phyloP scores from a whole-genome alignment of 2,113 vertebrate species.

The Mola mola region DNA sequence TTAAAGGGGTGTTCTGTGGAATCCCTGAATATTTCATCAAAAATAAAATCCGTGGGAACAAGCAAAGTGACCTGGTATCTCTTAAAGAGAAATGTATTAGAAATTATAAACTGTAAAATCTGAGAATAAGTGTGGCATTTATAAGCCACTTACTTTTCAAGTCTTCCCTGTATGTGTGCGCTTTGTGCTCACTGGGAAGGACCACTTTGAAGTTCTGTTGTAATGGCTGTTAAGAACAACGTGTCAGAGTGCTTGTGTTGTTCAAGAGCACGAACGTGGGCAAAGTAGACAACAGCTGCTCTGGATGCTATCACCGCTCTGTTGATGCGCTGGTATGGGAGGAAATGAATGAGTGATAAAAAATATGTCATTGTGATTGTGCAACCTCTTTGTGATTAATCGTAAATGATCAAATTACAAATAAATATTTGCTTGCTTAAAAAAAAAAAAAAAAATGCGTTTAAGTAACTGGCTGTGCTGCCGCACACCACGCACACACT shows the following conservation, averaged over 20 bases:
- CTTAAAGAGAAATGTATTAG: slow-evolving; percentile 3
- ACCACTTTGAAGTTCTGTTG: slow-evolving; percentile 79
- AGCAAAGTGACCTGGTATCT: slow-evolving; percentile 1
- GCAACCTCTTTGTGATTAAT: slow-evolving; percentile 47
- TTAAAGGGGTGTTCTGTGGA: neutral
- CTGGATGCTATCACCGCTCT: slow-evolving; percentile 1
- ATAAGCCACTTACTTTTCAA: too few relatives aligned
- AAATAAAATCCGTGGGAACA: neutral
- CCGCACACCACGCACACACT: too few relatives aligned
- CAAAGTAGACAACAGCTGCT: slow-evolving; percentile 37
- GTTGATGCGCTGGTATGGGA: slow-evolving; percentile 9
- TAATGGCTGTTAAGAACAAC: slow-evolving; percentile 75
- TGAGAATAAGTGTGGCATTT: too few relatives aligned
- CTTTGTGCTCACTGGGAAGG: slow-evolving; percentile 71
- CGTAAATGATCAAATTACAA: slow-evolving; percentile 65
- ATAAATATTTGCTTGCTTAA: too few relatives aligned
- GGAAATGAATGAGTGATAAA: neutral
- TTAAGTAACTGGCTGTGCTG: too few relatives aligned
- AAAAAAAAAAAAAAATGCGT: too few relatives aligned
- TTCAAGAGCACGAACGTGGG: slow-evolving; percentile 78
- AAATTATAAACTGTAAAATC: too few relatives aligned
- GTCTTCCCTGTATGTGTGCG: slow-evolving; percentile 29
- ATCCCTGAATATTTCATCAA: neutral
- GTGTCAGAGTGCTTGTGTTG: slow-evolving; percentile 81
- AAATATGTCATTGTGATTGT: neutral